Evolutionary conservation across 2,888 invertebrate genomes (phyloP).

Genomic region (Dolichomitus sp.): DNA sequence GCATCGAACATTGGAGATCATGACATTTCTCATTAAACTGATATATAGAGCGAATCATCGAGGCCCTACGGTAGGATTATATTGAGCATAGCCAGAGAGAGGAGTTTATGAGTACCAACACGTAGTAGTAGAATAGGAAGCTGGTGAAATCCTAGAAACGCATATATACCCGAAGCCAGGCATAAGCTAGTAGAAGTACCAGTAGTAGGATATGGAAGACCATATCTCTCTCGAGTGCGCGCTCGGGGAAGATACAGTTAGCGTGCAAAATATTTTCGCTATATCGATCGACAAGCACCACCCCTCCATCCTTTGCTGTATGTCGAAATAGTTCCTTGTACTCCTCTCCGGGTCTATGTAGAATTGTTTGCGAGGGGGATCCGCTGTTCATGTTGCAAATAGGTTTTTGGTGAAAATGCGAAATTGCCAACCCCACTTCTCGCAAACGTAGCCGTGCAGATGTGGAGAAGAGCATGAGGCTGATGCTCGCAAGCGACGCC

Average conservation of each 20-base stretch:
- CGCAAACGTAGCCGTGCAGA: background rate
- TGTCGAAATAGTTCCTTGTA: conserved; percentile 5
- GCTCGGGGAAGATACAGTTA: conserved; percentile 57
- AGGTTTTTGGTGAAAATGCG: conserved; percentile 25
- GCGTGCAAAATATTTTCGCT: conserved; percentile 65
- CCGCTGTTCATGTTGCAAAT: conserved; percentile 11
- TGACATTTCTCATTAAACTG: conserved; percentile 33
- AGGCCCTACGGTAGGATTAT: conserved; percentile 44
- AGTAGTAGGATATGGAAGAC: background rate
- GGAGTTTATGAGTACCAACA: conserved; percentile 53
- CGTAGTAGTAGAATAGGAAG: conserved; percentile 48
- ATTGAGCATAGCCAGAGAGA: conserved; percentile 38
- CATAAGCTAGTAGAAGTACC: conserved; percentile 42
- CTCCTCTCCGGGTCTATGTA: background rate
- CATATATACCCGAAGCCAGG: conserved; percentile 39
- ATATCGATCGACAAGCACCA: conserved; percentile 21
- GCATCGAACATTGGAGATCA: conserved; percentile 15
- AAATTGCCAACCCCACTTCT: background rate
- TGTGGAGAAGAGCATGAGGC: conserved; percentile 10
- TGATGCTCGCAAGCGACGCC: conserved; percentile 4
- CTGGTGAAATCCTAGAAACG: conserved; percentile 57
- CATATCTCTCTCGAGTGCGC: conserved; percentile 43
- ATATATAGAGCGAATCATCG: conserved; percentile 52
- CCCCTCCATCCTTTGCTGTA: background rate
- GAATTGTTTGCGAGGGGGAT: conserved; percentile 1